These are phyloP conservation scores for Zeugodacus cucurbitae DNA, from an alignment of 1,140 invertebrate species.

Conservation along the genomic window DNA sequence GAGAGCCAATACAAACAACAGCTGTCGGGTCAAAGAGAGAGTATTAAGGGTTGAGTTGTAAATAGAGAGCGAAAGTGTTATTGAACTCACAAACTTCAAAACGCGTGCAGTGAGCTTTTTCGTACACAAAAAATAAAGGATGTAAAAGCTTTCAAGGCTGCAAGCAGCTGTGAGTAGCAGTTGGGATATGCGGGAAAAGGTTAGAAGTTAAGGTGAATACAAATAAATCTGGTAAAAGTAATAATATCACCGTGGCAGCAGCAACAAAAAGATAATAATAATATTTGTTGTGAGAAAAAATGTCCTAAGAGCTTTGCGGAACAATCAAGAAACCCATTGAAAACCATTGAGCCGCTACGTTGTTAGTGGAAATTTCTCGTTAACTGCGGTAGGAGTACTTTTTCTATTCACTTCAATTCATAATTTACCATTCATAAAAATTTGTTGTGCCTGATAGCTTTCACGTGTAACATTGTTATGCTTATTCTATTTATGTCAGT, in stretches of 20 bases:
- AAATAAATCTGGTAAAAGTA: background rate
- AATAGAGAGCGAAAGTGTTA: constrained; percentile 20
- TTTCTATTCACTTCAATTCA: background rate
- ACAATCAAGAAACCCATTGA: constrained; percentile 3
- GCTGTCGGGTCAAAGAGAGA: background rate
- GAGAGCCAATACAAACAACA: background rate
- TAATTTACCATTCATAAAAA: background rate
- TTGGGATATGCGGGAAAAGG: background rate
- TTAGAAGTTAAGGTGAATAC: background rate
- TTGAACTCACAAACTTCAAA: background rate
- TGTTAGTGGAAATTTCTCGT: background rate
- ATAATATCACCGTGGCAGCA: background rate
- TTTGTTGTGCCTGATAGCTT: background rate
- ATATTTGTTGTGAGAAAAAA: background rate
- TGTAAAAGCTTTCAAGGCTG: constrained; percentile 8
- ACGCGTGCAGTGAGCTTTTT: background rate
- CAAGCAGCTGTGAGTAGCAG: background rate
- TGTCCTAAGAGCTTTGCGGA: background rate
- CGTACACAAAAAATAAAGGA: background rate
- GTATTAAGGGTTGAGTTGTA: background rate
- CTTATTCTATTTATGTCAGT: background rate
- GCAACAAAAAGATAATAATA: background rate
- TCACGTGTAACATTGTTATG: background rate
- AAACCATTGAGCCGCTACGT: background rate
- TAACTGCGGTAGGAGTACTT: background rate